These are phyloP conservation scores for Pandemis heparana DNA, from an alignment of 2,888 invertebrate species.

Conservation along the genomic window DNA sequence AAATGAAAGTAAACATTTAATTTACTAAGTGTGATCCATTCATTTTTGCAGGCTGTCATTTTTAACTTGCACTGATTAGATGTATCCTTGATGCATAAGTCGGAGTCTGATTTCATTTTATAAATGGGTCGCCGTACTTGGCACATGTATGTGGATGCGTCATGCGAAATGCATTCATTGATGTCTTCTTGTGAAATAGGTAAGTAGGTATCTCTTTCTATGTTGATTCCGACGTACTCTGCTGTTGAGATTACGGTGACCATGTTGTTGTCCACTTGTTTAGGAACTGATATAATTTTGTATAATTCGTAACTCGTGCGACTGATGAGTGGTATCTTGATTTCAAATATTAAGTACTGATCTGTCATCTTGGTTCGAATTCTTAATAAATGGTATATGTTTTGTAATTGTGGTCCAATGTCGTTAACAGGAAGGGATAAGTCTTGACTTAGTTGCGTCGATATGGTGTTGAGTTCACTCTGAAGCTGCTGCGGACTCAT, in stretches of 20 bases:
- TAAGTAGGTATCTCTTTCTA: not conserved
- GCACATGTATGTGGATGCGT: constrained; percentile 1
- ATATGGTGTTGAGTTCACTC: not conserved
- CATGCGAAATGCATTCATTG: constrained; percentile 1
- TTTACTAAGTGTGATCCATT: not conserved
- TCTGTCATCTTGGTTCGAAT: not conserved
- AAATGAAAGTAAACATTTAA: constrained; percentile 4
- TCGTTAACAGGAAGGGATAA: not conserved
- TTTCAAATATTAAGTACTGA: not conserved
- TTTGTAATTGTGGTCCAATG: not conserved
- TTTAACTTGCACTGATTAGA: not conserved
- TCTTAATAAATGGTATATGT: not conserved
- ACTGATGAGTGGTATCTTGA: constrained; percentile 1
- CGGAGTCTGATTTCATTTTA: constrained; percentile 5
- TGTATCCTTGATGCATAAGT: not conserved
- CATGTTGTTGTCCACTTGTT: constrained; percentile 3
- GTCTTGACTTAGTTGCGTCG: not conserved
- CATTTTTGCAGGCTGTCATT: not conserved
- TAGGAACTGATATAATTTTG: constrained; percentile 7
- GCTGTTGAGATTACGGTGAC: not conserved
- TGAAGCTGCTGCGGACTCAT: too few relatives aligned
- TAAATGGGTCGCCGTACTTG: constrained; percentile 1
- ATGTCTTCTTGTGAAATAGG: constrained; percentile 3
- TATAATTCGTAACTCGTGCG: not conserved
- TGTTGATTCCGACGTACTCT: not conserved